Evolutionary conservation across 2,797 vertebrate genomes (phyloP), one percentile per base, ranked within the genome.

Genomic region (Rhincodon typus): DNA sequence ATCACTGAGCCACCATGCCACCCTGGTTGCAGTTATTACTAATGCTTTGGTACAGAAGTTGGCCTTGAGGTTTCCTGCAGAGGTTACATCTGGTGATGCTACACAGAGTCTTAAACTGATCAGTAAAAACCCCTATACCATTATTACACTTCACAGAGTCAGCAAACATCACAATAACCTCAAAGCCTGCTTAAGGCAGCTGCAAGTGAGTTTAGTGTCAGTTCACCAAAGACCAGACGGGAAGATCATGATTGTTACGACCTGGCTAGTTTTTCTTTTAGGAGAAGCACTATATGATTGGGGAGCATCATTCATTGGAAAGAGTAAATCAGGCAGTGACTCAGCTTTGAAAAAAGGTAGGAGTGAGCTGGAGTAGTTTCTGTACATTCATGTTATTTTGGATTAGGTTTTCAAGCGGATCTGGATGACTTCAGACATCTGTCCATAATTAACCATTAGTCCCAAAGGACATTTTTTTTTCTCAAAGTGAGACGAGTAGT

Each of bases 121-220:
- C 57, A 62, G 57, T 13, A 62, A 62, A 62, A 62, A 62, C 57
- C 57, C 57, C 57, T 10, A 62, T 5, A 8, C 69, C 27, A 95
- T 95, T 95, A 70, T 95, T 77, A 72, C 94, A 77, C 30, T 77
- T 72, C 46, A 77, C 30, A 34, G 34, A 50, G 94, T 74, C 70
- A 95, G 70, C 70, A 95, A 57, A 53, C 94, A 77, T 95, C 94
- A 95, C 46, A 95, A 77, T 95, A 15, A 95, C 15, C 94, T 77
- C 46, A 95, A 57, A 66, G 27, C 7, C 69, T 94, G 46, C 5
- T 95, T 57, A 53, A 77, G 30, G 94, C 27, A 70, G 12, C 70
- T 50, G 42, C 8, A 19, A 21, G 69, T 34, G 70, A 95, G 17
- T 10, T 10, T 0, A 27, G 27, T 74, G 69, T 77, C 69, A 53